Conservation (phyloP, 2,888 invertebrate genomes). For the Elmis aenea region DNA sequence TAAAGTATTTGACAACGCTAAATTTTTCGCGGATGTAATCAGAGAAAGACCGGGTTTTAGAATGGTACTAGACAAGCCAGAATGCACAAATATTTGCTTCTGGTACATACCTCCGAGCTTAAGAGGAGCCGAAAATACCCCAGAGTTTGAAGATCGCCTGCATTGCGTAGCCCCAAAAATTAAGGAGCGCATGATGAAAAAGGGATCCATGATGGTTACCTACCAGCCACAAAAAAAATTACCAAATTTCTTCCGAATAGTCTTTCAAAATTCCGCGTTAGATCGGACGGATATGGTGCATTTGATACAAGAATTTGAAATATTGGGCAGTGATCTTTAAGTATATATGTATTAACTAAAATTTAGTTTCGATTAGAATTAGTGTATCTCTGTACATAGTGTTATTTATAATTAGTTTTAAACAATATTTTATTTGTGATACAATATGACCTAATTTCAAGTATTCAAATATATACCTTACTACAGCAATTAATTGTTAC, state of each 20-base stretch:
- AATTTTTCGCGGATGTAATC: conserved; percentile 64
- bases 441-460: too few relatives aligned
- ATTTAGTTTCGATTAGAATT: too few relatives aligned
- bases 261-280: conserved; percentile 85
- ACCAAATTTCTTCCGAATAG: conserved; percentile 94
- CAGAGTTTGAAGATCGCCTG: conserved; percentile 59
- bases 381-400: too few relatives aligned
- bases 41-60: conserved; percentile 66
- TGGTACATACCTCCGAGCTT: conserved; percentile 88
- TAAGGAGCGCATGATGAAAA: conserved; percentile 92
- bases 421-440: too few relatives aligned
- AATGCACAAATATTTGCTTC: conserved; percentile 93
- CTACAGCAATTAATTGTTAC: too few relatives aligned
- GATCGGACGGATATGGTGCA: conserved; percentile 79
- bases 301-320: conserved; percentile 82
- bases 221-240: conserved; percentile 83
- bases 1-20: conserved; percentile 69
- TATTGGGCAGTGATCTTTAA: conserved; percentile 68
- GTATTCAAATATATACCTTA: too few relatives aligned
- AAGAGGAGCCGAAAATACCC: conserved; percentile 48
- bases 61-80: conserved; percentile 71
- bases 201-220: conserved; percentile 93
- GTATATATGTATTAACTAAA: too few relatives aligned
- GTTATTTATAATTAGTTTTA: too few relatives aligned
- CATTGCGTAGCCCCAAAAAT: conserved; percentile 86